Percentiles rank a stretch among this genome's conserved stretches.
Conservation (phyloP, 2,797 vertebrate species). For the Acanthis flammea region DNA sequence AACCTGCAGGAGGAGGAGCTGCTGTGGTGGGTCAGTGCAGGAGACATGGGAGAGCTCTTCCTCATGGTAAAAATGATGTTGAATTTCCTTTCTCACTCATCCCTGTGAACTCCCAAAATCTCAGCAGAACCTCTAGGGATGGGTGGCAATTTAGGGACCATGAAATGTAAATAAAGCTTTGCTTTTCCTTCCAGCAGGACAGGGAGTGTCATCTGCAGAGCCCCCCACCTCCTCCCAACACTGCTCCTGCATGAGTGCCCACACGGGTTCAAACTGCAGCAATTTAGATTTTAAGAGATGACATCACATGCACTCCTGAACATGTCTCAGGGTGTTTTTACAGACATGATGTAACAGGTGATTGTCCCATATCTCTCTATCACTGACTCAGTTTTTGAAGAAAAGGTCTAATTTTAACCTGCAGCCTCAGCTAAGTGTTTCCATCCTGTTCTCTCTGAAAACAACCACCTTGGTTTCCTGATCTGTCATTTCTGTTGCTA, state of each 20-base stretch:
- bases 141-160: neutral
- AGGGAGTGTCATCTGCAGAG: neutral
- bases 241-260: neutral
- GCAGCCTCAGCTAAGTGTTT: neutral
- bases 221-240: neutral
- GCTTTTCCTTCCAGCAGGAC: neutral
- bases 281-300: neutral
- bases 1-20: neutral
- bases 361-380: neutral
- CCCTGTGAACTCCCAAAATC: neutral
- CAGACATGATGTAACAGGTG: neutral
- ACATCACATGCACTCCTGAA: neutral
- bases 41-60: accelerated
- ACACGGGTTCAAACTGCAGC: neutral
- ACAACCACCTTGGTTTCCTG: neutral
- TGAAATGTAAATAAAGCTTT: neutral
- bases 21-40: neutral
- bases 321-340: neutral
- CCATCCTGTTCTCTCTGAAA: neutral
- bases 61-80: neutral
- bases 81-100: neutral
- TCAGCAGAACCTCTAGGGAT: neutral
- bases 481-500: neutral
- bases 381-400: neutral
- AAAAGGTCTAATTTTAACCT: neutral